Conservation (phyloP, 2,888 invertebrate genomes). For the Dendrolimus houi region DNA sequence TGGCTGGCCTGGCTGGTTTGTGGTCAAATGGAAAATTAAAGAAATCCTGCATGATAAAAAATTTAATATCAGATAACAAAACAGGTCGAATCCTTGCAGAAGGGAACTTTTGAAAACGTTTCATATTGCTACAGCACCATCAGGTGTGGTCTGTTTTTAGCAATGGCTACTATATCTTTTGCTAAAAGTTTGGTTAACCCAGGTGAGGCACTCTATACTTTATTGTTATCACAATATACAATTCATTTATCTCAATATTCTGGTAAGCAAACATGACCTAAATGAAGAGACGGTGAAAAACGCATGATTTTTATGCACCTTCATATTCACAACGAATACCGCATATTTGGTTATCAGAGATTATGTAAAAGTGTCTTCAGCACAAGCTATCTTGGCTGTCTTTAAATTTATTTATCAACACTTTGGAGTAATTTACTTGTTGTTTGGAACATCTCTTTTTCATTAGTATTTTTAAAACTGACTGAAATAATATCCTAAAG, state of each 20-base stretch:
- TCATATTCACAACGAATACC: neutral
- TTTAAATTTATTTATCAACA: neutral
- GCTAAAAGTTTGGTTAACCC: slow-evolving; percentile 71
- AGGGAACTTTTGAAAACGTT: neutral
- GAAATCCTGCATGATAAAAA: no score
- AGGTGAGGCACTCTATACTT: slow-evolving; percentile 31
- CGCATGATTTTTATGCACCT: neutral
- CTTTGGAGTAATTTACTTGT: no score
- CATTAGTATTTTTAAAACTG: no score
- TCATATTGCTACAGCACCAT: neutral
- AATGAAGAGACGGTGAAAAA: neutral
- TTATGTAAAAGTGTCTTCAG: slow-evolving; percentile 43
- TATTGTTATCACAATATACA: no score
- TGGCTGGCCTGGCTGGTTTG: no score
- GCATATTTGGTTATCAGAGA: slow-evolving; percentile 15
- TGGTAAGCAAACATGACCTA: no score
- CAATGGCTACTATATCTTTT: slow-evolving; percentile 62
- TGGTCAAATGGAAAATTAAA: no score
- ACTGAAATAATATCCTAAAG: neutral
- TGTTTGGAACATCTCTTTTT: no score
- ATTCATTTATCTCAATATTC: no score
- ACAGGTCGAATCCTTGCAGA: no score
- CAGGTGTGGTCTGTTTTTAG: neutral
- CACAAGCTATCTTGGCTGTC: neutral
- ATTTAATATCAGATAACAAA: no score